Evolutionary conservation across 2,113 vertebrate genomes (phyloP), one percentile per base, ranked within the genome.

Genomic region (Camelus dromedarius): DNA sequence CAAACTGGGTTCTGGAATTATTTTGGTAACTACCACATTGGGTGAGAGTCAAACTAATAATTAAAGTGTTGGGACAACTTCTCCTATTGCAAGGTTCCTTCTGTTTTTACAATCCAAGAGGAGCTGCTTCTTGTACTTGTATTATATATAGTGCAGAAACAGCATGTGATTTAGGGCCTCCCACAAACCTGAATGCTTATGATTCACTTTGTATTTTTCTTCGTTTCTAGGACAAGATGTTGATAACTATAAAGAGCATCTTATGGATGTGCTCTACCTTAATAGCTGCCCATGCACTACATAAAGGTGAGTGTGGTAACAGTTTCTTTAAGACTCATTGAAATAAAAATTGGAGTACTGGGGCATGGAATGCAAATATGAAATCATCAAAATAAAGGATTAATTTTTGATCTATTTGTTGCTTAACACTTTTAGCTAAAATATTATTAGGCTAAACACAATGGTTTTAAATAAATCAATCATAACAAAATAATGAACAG

Each of bases 201-300:
- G 22, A 89, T 62, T 98, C 96, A 97, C 67, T 97, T 82, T n/a
- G 22, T 19, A 15, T 98, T 94, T 96, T 97, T 95, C 94, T 97
- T 97, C 52, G 52, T 98, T 98, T 92, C 89, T 98, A 99, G 98
- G 97, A 97, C 98, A 99, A 99, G 99, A 99, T 99, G 99, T 97
- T 99, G 98, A 98, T 99, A 98, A 99, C 99, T 98, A 98, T 99
- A 98, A 99, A 99, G 97, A 98, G 98, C 94, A 98, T 99, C 98
- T 98, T 99, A 97, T 99, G 99, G 99, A 98, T 99, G 91, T 99
- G 96, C 94, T 99, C 98, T 91, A 98, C 99, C 0, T 98, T 99
- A 94, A 98, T 98, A 97, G 97, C 99, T 98, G 98, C 98, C 42
- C 92, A 97, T n/a, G 98, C 97, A 72, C 96, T 98, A 76, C 98